Evolutionary conservation across 2,797 vertebrate species (phyloP).

Genomic region (Manis javanica): DNA sequence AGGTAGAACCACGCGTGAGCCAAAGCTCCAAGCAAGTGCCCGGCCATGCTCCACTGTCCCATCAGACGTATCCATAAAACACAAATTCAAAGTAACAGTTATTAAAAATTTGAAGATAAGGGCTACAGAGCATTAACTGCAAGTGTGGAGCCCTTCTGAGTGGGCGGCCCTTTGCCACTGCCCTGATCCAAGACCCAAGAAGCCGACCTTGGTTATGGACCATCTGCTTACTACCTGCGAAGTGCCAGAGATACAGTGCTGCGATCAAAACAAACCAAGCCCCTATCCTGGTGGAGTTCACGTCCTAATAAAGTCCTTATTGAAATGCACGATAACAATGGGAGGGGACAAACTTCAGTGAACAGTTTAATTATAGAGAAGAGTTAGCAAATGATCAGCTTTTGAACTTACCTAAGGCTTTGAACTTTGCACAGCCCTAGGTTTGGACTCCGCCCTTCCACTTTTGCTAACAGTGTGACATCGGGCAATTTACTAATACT

Average conservation of each 20-base stretch:
- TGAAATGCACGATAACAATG: not conserved
- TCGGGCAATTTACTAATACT: not conserved
- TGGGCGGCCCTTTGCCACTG: not conserved
- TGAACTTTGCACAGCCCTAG: not conserved
- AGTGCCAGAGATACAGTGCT: not conserved
- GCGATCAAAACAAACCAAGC: not conserved
- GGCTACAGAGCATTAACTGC: not conserved
- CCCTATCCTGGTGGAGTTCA: not conserved
- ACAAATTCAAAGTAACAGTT: not conserved
- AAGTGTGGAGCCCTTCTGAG: not conserved
- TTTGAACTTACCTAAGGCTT: not conserved
- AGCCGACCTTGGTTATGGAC: not conserved
- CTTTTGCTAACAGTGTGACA: not conserved
- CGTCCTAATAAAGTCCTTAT: not conserved
- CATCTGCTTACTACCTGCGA: not conserved
- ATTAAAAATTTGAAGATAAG: not conserved
- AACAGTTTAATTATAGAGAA: not conserved
- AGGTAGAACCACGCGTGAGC: not conserved
- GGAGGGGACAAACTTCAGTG: too few species aligned
- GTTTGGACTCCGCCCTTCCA: not conserved
- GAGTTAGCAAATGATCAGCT: not conserved
- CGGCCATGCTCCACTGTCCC: not conserved
- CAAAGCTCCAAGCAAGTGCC: not conserved
- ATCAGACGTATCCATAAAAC: not conserved
- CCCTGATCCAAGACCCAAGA: too few species aligned